Evolutionary conservation across 2,797 vertebrate species (phyloP).

Genomic region (Mycteria americana): DNA sequence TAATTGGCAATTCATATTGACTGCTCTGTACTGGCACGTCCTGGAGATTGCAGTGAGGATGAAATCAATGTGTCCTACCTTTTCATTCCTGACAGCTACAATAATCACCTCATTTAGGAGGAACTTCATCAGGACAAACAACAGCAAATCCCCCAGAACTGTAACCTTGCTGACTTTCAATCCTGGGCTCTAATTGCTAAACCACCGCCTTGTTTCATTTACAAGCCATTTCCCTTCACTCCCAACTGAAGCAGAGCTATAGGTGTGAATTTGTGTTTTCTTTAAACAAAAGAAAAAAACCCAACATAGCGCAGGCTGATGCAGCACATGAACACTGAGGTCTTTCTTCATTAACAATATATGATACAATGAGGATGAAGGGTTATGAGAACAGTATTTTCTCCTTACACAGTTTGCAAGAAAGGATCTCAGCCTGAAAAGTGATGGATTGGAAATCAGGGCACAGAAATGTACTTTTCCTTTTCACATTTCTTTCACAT

Average conservation of each 20-base stretch:
- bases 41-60: neutral
- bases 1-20: conserved; percentile 51
- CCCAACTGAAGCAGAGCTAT: neutral
- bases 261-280: neutral
- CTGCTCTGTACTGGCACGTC: neutral
- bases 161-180: neutral
- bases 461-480: neutral
- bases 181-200: neutral
- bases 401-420: neutral
- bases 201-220: neutral
- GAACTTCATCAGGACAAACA: conserved; percentile 44
- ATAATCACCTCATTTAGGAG: conserved; percentile 46
- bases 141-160: neutral
- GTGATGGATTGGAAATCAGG: neutral
- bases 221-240: neutral
- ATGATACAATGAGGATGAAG: neutral
- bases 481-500: neutral
- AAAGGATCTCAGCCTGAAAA: neutral
- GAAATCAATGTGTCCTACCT: conserved; percentile 52
- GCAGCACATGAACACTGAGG: neutral
- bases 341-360: neutral
- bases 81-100: conserved; percentile 50
- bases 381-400: neutral
- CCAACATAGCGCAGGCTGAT: neutral
- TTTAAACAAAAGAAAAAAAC: neutral